Percentiles rank a stretch among this genome's conserved stretches.
Conservation (phyloP, 2,888 invertebrate species). For the Chalcosyrphus nemorum region DNA sequence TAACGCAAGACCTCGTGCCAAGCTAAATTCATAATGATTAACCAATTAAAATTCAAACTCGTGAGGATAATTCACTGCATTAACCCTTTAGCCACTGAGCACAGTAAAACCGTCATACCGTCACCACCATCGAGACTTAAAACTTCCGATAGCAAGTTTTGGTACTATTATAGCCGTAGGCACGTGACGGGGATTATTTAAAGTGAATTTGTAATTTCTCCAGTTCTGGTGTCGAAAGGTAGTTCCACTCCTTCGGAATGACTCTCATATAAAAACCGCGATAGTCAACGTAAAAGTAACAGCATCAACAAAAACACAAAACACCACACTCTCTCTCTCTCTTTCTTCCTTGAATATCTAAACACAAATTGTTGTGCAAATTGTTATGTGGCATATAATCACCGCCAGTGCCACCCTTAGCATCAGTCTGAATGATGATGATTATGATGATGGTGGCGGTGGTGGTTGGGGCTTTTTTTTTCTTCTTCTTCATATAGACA, state of each 20-base stretch:
- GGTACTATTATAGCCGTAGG: constrained; percentile 37
- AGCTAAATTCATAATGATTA: constrained; percentile 40
- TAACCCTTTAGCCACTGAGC: neutral
- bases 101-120: neutral
- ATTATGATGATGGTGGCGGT: neutral
- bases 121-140: no score
- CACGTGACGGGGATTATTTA: constrained; percentile 65
- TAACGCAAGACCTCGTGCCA: constrained; percentile 19
- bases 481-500: neutral
- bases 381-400: constrained; percentile 49
- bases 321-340: neutral
- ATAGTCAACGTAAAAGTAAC: constrained; percentile 4
- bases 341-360: no score
- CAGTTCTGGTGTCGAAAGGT: neutral
- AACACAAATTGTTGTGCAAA: constrained; percentile 48
- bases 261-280: neutral
- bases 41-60: constrained; percentile 63
- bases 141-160: constrained; percentile 30
- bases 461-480: neutral
- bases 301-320: constrained; percentile 16
- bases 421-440: neutral
- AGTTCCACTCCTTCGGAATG: neutral
- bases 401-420: constrained; percentile 9
- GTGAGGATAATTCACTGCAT: constrained; percentile 38
- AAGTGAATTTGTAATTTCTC: constrained; percentile 55